These are phyloP conservation scores for Scaptomyza flava DNA, from an alignment of 2,888 invertebrate species.

Conservation along the genomic window DNA sequence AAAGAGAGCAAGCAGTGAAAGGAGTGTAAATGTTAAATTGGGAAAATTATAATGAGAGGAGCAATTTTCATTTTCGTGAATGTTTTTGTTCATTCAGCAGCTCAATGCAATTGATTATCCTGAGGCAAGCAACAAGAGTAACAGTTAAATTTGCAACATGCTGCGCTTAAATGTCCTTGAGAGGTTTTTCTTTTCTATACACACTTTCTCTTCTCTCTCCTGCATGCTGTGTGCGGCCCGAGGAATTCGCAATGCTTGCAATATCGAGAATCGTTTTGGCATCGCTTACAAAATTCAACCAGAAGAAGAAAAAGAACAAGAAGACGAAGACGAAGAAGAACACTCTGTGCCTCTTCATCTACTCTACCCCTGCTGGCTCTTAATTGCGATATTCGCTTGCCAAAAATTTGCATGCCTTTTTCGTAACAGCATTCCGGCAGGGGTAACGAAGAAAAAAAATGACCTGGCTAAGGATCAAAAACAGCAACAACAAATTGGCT, in stretches of 20 bases:
- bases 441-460: slow-evolving; percentile 10
- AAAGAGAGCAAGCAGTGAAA: slow-evolving; percentile 26
- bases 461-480: slow-evolving; percentile 16
- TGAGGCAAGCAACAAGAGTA: slow-evolving; percentile 4
- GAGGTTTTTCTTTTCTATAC: slow-evolving; percentile 14
- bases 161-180: slow-evolving; percentile 57
- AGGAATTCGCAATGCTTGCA: slow-evolving; percentile 55
- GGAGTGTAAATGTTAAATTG: slow-evolving; percentile 54
- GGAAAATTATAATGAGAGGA: slow-evolving; percentile 57
- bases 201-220: slow-evolving; percentile 59
- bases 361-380: slow-evolving; percentile 42
- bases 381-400: slow-evolving; percentile 53
- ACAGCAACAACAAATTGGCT: slow-evolving; percentile 36
- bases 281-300: slow-evolving; percentile 45
- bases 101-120: slow-evolving; percentile 24
- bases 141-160: slow-evolving; percentile 39
- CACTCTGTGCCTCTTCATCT: background rate
- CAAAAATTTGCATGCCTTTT: slow-evolving; percentile 73
- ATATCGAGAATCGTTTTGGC: slow-evolving; percentile 39
- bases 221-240: slow-evolving; percentile 55
- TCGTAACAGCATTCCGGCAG: slow-evolving; percentile 17
- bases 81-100: background rate
- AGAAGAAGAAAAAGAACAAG: slow-evolving; percentile 4
- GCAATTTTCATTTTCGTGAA: background rate
- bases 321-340: background rate